Conservation (phyloP, 1,140 invertebrate species). For the Hycleus cichorii region DNA sequence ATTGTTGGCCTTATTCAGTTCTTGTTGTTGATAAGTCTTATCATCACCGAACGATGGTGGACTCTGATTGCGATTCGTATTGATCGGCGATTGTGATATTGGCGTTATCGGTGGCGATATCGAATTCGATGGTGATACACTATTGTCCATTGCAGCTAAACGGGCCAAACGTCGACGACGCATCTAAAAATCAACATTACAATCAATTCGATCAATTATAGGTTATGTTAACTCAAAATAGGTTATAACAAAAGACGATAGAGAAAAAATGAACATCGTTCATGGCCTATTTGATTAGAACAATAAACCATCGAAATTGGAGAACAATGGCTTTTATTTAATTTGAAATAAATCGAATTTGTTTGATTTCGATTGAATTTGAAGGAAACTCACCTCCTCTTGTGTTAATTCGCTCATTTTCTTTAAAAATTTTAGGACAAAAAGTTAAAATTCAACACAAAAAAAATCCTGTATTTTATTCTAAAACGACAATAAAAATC, state of each 20-base stretch:
- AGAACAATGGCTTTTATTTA: no score
- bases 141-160: constrained; percentile 47
- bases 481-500: background rate
- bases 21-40: background rate
- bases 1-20: background rate
- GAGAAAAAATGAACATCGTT: no score
- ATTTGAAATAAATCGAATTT: background rate
- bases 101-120: constrained; percentile 36
- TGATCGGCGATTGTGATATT: constrained; percentile 34
- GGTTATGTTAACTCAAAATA: background rate
- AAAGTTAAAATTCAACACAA: background rate
- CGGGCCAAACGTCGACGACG: constrained; percentile 59
- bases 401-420: constrained; percentile 63
- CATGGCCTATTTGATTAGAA: no score
- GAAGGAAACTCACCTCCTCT: constrained; percentile 55
- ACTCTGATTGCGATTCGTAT: constrained; percentile 33
- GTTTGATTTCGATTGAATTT: background rate
- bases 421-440: constrained; percentile 8
- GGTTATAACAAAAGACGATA: no score
- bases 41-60: constrained; percentile 15
- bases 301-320: no score
- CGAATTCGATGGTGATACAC: constrained; percentile 34
- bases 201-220: constrained; percentile 6
- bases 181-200: constrained; percentile 47
- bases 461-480: background rate